Evolutionary conservation across 2,888 invertebrate genomes (phyloP), one percentile per base, ranked within the genome.

Genomic region (Lasioglossum malachurum): DNA sequence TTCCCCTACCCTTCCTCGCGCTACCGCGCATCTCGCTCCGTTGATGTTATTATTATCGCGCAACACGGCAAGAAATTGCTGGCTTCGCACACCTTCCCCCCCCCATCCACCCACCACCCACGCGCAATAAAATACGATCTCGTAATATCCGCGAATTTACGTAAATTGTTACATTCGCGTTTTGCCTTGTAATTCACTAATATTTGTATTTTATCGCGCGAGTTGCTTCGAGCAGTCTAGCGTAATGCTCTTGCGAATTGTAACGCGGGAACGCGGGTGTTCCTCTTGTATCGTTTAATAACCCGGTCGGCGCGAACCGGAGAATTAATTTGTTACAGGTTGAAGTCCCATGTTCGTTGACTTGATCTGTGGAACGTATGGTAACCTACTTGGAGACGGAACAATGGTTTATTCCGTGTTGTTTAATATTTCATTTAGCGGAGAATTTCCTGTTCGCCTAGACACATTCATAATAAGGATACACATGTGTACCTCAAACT

Each of bases 31-130:
- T 64, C 64, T 31, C 31, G 31, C 14, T 31, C 7, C 31, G 64
- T 31, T 64, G 64, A 64, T 64, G 64, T 64, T 64, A 64, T 64
- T 64, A 64, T 64, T 64, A 64, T 31, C 64, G 16, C 7, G 64
- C 31, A 64, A 64, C 64, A 19, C 31, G 31, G 31, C 64, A 64
- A 64, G 64, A 64, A 64, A 64, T 64, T 64, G 64, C 27, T 31
- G 14, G 31, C 64, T 31, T 7, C 31, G 27, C 60, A 1, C 60
- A n/a, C n/a, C n/a, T n/a, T 7, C 1, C 0, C 1, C 14, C 0
- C 8, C 2, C 64, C 0, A 0, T n/a, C 2, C 27, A 1, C n/a
- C 3, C 31, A 7, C 10, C 64, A 31, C 16, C 31, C 2, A 7
- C 14, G 1, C 31, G 16, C 64, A 31, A 64, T 16, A 31, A 19